These are phyloP conservation scores for Campaea margaritaria DNA, from an alignment of 2,888 invertebrate species.

Conservation along the genomic window DNA sequence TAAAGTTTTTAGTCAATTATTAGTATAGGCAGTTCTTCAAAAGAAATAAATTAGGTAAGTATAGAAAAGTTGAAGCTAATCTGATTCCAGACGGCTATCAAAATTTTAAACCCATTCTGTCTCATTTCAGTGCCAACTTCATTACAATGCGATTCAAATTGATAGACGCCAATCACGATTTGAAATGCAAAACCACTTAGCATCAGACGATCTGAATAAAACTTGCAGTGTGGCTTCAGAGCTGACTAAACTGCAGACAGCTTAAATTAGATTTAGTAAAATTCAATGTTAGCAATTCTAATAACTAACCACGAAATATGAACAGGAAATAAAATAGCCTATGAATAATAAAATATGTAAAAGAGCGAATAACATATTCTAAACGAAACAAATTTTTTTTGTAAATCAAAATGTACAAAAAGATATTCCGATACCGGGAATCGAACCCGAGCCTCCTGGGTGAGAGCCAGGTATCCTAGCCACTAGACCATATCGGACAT, in stretches of 20 bases:
- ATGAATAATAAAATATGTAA: too few species aligned
- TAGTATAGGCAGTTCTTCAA: too few species aligned
- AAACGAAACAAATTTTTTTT: too few species aligned
- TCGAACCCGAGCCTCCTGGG: conserved; percentile 88
- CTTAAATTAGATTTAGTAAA: not conserved
- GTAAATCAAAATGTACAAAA: conserved; percentile 31
- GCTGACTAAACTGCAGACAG: not conserved
- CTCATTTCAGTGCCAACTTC: not conserved
- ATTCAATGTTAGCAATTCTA: too few species aligned
- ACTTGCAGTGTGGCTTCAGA: not conserved
- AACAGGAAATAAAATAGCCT: too few species aligned
- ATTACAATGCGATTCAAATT: conserved; percentile 10
- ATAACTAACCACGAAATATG: too few species aligned
- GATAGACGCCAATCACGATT: conserved; percentile 28
- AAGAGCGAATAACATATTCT: too few species aligned
- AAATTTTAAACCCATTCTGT: conserved; percentile 7
- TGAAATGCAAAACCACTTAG: conserved; percentile 14
- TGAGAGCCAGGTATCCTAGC: conserved; percentile 90
- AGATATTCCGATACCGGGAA: conserved; percentile 72
- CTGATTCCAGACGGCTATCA: not conserved
- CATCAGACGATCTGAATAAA: not conserved
- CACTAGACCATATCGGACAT: conserved; percentile 86
- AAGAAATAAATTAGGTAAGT: too few species aligned
- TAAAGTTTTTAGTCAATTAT: too few species aligned
- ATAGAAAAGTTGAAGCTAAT: too few species aligned